Evolutionary conservation across 2,113 vertebrate species (phyloP).

Genomic region (Gopherus evgoodei): DNA sequence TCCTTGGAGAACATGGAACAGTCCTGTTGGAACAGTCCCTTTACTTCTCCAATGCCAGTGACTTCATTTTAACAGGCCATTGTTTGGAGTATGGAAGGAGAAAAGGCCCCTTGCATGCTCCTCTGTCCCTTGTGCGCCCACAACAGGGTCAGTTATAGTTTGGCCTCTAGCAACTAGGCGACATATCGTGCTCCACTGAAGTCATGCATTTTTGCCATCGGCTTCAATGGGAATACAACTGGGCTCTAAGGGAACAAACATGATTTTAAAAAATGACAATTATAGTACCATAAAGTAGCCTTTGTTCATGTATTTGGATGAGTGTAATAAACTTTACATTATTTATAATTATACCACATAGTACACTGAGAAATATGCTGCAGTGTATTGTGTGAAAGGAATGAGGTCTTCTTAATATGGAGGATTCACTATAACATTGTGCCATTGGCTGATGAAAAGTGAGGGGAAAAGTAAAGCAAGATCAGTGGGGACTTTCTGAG

Average conservation of each 20-base stretch:
- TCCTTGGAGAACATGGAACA: neutral
- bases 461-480: neutral
- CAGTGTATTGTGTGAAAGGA: accelerated
- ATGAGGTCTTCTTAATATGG: neutral
- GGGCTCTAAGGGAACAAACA: neutral
- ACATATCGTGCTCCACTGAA: accelerated
- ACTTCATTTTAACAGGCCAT: neutral
- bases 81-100: neutral
- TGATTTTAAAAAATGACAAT: neutral
- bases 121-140: neutral
- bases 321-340: accelerated
- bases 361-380: neutral
- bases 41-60: neutral
- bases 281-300: neutral
- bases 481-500: neutral
- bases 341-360: neutral
- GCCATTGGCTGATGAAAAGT: neutral
- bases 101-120: neutral
- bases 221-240: neutral
- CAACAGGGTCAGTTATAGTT: neutral
- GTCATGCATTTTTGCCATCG: accelerated
- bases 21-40: neutral
- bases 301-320: neutral
- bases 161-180: neutral
- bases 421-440: neutral